Conservation (phyloP, 2,113 vertebrate genomes). For the Phylloscopus whistleri region DNA sequence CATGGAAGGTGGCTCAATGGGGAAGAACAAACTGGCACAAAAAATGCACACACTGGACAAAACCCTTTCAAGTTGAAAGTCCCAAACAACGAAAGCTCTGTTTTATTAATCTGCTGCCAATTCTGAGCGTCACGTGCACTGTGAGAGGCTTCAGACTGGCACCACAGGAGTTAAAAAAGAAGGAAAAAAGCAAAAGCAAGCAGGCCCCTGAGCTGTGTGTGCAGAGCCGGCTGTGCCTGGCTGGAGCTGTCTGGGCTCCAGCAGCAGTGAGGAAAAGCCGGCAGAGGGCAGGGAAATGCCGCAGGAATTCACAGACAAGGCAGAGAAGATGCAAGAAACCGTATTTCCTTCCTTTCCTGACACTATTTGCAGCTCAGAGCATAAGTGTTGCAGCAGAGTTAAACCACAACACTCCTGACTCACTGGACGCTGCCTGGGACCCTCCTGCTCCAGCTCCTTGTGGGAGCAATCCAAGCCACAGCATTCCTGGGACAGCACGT, state of each 20-base stretch:
- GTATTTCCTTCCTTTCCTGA: neutral
- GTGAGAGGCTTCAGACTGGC: neutral
- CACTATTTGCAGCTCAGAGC: neutral
- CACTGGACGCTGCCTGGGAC: neutral
- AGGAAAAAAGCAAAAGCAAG: neutral
- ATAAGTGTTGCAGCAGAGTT: neutral
- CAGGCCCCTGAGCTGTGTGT: neutral
- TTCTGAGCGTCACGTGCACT: neutral
- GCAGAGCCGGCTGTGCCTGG: neutral
- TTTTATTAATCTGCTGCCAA: slow-evolving; percentile 14
- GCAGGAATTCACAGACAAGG: neutral
- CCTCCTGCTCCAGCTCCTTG: neutral
- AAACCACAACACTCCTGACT: neutral
- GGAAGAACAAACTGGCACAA: neutral
- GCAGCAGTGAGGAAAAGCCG: neutral
- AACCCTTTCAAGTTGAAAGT: neutral
- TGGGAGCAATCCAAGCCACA: neutral
- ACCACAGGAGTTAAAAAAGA: neutral
- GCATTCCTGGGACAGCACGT: neutral
- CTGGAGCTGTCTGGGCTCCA: neutral
- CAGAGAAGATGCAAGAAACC: neutral
- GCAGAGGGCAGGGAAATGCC: slow-evolving; percentile 28
- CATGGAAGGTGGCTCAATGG: neutral
- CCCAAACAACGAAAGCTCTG: slow-evolving; percentile 7
- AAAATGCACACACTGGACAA: neutral